phyloP scores from a whole-genome alignment of 2,113 vertebrate species.

The Paraplagusia blochii region DNA sequence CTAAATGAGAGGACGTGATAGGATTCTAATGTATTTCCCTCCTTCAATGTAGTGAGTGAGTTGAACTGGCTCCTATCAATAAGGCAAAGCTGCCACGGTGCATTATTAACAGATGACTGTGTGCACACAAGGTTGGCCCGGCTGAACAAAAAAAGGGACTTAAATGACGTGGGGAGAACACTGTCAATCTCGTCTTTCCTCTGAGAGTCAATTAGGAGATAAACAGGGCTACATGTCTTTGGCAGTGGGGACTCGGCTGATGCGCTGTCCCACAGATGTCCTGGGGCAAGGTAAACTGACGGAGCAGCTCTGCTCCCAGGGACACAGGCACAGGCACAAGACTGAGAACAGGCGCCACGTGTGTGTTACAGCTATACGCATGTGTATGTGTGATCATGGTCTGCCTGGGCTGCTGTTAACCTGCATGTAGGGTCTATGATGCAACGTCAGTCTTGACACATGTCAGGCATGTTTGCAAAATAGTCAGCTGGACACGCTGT shows the following conservation, averaged over 20 bases:
- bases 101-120: conserved; percentile 74
- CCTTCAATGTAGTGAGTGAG: conserved; percentile 28
- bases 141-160: conserved; percentile 63
- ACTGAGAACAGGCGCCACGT: conserved; percentile 23
- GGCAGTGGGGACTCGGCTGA: conserved; percentile 69
- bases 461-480: no score
- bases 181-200: conserved; percentile 77
- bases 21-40: conserved; percentile 39
- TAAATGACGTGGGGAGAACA: conserved; percentile 70
- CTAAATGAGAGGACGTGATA: conserved; percentile 49
- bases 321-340: conserved; percentile 66
- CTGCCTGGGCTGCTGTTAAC: no score
- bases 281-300: conserved; percentile 79
- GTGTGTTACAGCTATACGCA: no score
- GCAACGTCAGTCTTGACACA: no score
- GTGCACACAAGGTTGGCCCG: conserved; percentile 49
- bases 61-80: conserved; percentile 66
- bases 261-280: conserved; percentile 77
- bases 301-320: conserved; percentile 67
- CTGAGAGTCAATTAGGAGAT: conserved; percentile 86
- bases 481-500: no score
- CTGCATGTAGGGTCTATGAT: no score
- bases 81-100: conserved; percentile 60
- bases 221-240: conserved; percentile 77
- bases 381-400: conserved; percentile 12